Evolutionary conservation across 1,140 invertebrate species (phyloP).

Genomic region (Oreohelix idahoensis): DNA sequence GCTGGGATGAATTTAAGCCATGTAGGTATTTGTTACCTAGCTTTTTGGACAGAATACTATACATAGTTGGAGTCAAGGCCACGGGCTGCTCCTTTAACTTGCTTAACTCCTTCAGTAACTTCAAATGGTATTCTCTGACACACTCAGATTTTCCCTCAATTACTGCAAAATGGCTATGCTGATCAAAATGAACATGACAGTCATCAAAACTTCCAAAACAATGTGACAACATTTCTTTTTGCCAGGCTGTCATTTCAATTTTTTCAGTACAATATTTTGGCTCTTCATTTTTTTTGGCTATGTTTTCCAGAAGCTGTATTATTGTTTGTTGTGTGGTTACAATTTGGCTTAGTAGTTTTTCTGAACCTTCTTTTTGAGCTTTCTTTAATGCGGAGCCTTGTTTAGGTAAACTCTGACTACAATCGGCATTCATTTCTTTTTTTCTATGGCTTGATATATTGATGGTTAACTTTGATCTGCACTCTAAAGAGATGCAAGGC

Average conservation of each 20-base stretch:
- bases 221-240: background rate
- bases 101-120: background rate
- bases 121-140: background rate
- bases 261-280: background rate
- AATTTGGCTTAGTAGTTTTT: background rate
- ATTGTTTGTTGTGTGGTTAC: background rate
- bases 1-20: background rate
- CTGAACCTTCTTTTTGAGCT: background rate
- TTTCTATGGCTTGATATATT: background rate
- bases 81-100: background rate
- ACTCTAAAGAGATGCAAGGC: background rate
- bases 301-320: background rate
- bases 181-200: background rate
- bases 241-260: background rate
- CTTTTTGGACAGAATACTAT: background rate
- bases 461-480: background rate
- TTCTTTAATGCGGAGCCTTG: background rate
- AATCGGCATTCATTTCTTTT: background rate
- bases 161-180: background rate
- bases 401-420: background rate
- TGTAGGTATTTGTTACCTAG: background rate
- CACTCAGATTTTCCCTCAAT: background rate
- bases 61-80: background rate
- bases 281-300: background rate
- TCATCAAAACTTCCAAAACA: background rate